A percentile compares a stretch with the other conserved stretches of the same genome.
These are phyloP conservation scores for Zenarchopterus dispar DNA, from an alignment of 2,797 vertebrate species.

Conservation along the genomic window DNA sequence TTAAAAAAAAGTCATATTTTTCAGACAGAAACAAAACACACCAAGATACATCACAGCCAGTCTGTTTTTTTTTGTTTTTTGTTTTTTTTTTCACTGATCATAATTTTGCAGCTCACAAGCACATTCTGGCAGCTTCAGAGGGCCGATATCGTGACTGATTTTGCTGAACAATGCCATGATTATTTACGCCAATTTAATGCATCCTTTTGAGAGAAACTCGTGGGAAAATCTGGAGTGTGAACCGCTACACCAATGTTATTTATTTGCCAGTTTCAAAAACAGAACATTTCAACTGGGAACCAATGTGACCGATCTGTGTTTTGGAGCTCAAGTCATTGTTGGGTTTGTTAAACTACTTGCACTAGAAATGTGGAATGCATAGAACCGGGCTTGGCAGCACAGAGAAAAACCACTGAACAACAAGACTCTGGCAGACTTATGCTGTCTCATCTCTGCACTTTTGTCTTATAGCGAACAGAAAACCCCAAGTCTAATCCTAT, in stretches of 20 bases:
- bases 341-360: constrained; percentile 67
- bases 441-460: constrained; percentile 55
- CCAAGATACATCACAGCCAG: constrained; percentile 69
- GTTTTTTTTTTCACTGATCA: constrained; percentile 57
- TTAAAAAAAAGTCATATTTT: constrained; percentile 69
- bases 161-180: constrained; percentile 53
- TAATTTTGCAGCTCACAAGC: constrained; percentile 62
- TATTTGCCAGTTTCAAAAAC: constrained; percentile 13
- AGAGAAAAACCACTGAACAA: constrained; percentile 38
- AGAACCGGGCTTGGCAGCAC: constrained; percentile 74
- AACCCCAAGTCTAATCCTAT: constrained; percentile 42
- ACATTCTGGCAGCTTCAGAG: constrained; percentile 70
- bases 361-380: constrained; percentile 80
- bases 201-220: constrained; percentile 41
- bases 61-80: constrained; percentile 50
- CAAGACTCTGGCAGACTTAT: constrained; percentile 46
- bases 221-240: constrained; percentile 42
- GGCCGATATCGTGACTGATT: constrained; percentile 68
- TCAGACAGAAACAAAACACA: constrained; percentile 72
- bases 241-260: constrained; percentile 29
- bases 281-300: constrained; percentile 11
- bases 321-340: constrained; percentile 34
- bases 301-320: constrained; percentile 44
- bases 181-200: constrained; percentile 42
- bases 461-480: constrained; percentile 51